Evolutionary conservation across 2,113 vertebrate species (phyloP).

Genomic region (Butastur rufipennis): DNA sequence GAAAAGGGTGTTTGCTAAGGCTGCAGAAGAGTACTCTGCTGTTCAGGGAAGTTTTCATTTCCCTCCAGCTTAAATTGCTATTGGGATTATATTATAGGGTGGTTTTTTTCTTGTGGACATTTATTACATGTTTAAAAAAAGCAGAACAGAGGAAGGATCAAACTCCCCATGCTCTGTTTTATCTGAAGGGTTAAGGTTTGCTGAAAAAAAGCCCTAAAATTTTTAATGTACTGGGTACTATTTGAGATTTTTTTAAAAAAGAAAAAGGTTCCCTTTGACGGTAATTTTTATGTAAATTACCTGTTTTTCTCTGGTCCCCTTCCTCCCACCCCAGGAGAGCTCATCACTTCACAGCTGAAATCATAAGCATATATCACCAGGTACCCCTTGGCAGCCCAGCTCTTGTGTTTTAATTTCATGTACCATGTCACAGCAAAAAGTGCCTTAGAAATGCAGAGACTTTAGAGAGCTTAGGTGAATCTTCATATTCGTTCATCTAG

Average conservation of each 20-base stretch:
- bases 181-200: not conserved
- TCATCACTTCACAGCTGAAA: constrained; percentile 1
- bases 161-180: not conserved
- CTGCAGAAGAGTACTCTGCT: not conserved
- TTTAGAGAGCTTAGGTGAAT: not conserved
- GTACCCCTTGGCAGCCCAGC: not conserved
- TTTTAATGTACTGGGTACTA: not conserved
- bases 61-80: not conserved
- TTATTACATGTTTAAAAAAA: accelerated
- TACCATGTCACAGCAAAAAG: not conserved
- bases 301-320: not conserved
- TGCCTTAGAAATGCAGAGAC: not conserved
- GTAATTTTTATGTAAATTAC: constrained; percentile 9
- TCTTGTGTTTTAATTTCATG: not conserved
- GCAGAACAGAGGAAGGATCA: not conserved
- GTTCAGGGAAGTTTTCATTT: not conserved
- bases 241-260: not conserved
- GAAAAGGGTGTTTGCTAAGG: not conserved
- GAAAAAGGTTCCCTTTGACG: not conserved
- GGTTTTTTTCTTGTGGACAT: not conserved
- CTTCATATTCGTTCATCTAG: not conserved
- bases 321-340: not conserved
- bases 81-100: not conserved
- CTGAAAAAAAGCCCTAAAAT: not conserved
- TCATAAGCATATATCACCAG: not conserved